Percentiles rank a stretch among this genome's conserved stretches.
phyloP scores from a whole-genome alignment of 2,888 invertebrate genomes.

The Apotomis betuletana region DNA sequence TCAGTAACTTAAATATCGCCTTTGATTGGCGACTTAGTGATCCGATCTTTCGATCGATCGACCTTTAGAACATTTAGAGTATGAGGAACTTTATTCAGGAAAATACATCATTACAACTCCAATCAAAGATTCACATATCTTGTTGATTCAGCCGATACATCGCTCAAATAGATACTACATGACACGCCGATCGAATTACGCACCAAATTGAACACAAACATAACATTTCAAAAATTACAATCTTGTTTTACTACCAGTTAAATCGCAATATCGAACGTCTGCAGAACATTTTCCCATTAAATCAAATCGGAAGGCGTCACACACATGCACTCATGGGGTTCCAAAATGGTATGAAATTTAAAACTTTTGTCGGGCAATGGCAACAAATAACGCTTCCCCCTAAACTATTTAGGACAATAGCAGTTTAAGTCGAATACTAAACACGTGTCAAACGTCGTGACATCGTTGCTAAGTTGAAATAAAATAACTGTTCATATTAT shows the following conservation, averaged over 20 bases:
- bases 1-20: no score
- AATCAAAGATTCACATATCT: no score
- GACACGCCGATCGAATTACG: no score
- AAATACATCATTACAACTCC: no score
- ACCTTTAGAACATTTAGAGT: no score
- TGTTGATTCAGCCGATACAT: no score
- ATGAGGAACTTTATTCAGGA: no score
- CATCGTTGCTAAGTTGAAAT: constrained; percentile 71
- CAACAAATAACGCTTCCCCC: constrained; percentile 60
- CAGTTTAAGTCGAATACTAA: constrained; percentile 75
- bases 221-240: background rate
- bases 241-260: background rate
- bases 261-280: background rate
- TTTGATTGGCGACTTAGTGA: no score
- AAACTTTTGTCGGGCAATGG: constrained; percentile 43
- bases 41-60: no score
- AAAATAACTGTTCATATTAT: constrained; percentile 72
- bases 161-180: no score
- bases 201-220: background rate
- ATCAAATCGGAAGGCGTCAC: constrained; percentile 32
- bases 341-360: constrained; percentile 40
- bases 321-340: constrained; percentile 31
- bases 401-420: constrained; percentile 70
- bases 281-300: constrained; percentile 25
- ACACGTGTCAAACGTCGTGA: constrained; percentile 79